These are phyloP conservation scores for Tanypteryx hageni DNA, from an alignment of 2,888 invertebrate species.

Conservation along the genomic window DNA sequence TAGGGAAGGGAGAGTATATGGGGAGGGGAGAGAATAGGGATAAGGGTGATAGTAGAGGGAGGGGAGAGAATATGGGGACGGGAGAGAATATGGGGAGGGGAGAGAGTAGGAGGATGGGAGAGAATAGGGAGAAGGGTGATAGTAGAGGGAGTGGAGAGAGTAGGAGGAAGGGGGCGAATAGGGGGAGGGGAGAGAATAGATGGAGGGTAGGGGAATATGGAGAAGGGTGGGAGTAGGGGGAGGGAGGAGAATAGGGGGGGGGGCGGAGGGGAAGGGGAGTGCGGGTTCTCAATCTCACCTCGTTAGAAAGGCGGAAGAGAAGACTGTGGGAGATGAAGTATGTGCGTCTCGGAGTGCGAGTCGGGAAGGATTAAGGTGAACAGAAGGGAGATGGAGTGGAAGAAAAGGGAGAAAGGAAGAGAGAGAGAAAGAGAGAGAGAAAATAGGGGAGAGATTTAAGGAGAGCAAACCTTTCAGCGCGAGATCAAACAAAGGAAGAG, in stretches of 20 bases:
- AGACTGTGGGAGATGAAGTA: background rate
- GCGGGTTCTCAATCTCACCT: background rate
- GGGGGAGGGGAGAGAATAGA: too few species aligned
- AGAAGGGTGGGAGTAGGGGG: too few species aligned
- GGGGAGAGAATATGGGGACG: too few species aligned
- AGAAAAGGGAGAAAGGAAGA: background rate
- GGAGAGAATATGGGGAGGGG: too few species aligned
- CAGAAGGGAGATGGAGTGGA: background rate
- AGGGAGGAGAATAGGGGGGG: too few species aligned
- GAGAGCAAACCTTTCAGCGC: background rate
- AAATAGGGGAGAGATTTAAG: background rate
- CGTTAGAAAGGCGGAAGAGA: conserved; percentile 28
- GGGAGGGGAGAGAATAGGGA: too few species aligned
- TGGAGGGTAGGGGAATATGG: too few species aligned
- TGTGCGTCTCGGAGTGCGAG: background rate
- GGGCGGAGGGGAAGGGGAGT: background rate
- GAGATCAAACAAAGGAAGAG: background rate
- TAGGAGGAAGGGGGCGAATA: too few species aligned
- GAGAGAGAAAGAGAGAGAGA: too few species aligned
- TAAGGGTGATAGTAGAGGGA: too few species aligned
- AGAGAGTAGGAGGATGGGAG: background rate
- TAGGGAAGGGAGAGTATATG: too few species aligned
- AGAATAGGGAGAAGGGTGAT: background rate
- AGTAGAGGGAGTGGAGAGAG: too few species aligned
- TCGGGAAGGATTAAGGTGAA: conserved; percentile 10